Evolutionary conservation across 2,113 vertebrate genomes (phyloP), one percentile per base, ranked within the genome.

Genomic region (Gavialis gangeticus): DNA sequence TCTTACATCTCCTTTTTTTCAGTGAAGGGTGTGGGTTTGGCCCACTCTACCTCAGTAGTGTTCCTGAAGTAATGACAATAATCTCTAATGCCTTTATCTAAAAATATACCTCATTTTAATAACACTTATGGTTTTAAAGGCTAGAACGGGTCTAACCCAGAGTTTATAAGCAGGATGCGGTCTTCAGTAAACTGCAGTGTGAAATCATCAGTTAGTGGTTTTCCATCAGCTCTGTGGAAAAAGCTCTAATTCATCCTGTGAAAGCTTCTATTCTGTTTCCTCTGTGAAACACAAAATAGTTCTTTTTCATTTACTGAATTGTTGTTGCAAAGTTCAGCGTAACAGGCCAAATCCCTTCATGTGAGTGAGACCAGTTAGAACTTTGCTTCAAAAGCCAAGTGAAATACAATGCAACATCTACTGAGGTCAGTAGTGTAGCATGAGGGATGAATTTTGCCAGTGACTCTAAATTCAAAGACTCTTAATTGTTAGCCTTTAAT

Each of bases 301-400:
- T 56, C 1, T 56, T 73, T 82, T 79, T 14, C 17, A 0, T 91
- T 93, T 93, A 85, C 81, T 81, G 83, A 84, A 24, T 57, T 93
- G 34, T 77, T 82, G 71, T 28, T 63, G 91, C 85, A 92, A 92
- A 93, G 60, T 69, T 55, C 85, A 95, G 69, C 84, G 87, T 93
- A 91, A 79, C 0, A 66, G 24, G 64, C 46, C 85, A 92, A 82
- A 85, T 79, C 87, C 91, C 75, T 79, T 92, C 78, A n/a, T 81
- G 67, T 30, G 57, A 92, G 66, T 55, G 85, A 84, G 75, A 57
- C 91, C 82, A 89, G 75, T 46, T 15, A 85, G 82, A 69, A 95
- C 91, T 94, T 94, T 82, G 75, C 82, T 92, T 85, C 89, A 78
- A 89, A 94, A 96, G 95, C 73, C 75, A 94, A 94, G 93, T 22